Percentiles rank a stretch among this genome's conserved stretches.
phyloP scores from a whole-genome alignment of 53 echinoderm and acorn worm genomes.

The Pentamera pediparva region DNA sequence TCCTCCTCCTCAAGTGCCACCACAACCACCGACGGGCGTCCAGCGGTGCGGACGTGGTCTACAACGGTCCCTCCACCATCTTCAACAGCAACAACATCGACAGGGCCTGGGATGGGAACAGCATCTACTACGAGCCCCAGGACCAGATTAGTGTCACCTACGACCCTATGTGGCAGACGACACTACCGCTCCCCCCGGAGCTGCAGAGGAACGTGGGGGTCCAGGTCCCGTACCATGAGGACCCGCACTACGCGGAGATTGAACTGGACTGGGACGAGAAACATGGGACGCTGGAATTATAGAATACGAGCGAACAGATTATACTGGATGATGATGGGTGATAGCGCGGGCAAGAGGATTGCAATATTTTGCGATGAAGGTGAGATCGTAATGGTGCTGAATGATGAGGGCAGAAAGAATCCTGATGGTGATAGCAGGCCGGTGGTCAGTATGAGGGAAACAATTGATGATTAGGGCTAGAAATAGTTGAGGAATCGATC shows the following conservation, averaged over 20 bases:
- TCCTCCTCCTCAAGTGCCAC: constrained; percentile 48
- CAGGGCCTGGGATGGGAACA: constrained; percentile 73
- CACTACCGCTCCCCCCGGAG: constrained; percentile 46
- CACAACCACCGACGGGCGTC: constrained; percentile 59
- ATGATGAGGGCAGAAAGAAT: no score
- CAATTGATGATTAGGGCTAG: no score
- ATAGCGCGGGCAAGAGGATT: no score
- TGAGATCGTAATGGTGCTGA: no score
- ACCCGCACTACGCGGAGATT: constrained; percentile 77
- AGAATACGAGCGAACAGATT: no score
- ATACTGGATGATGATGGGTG: no score
- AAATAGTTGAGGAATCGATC: no score
- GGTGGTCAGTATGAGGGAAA: no score
- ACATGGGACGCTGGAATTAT: constrained; percentile 49
- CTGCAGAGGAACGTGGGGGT: constrained; percentile 79
- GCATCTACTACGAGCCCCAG: constrained; percentile 87
- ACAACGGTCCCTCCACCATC: constrained; percentile 56
- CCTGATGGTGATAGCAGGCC: no score
- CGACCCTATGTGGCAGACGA: constrained; percentile 62
- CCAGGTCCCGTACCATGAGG: constrained; percentile 73
- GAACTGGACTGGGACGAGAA: constrained; percentile 91
- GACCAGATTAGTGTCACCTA: constrained; percentile 70
- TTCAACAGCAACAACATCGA: constrained; percentile 47
- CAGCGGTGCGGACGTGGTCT: constrained; percentile 57
- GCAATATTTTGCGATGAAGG: no score